A percentile compares a stretch with the other conserved stretches of the same genome.
Conservation (phyloP, 2,113 vertebrate species). For the Saguinus imperator region DNA sequence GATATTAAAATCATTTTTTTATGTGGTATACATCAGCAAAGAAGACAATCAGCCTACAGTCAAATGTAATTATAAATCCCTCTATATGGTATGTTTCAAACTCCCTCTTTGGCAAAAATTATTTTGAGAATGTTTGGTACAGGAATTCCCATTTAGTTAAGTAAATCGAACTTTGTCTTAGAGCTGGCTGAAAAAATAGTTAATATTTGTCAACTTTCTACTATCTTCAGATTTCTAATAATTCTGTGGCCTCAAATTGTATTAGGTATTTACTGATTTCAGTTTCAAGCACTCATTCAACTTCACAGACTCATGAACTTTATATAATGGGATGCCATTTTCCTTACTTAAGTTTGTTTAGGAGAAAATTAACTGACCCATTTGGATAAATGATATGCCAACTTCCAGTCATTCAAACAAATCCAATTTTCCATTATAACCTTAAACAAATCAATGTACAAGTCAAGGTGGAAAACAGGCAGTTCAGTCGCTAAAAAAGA, state of each 20-base stretch:
- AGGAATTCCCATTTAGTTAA: neutral
- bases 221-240: constrained; percentile 44
- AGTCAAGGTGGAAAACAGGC: constrained; percentile 41
- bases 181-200: constrained; percentile 18
- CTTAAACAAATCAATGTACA: constrained; percentile 54
- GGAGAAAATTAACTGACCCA: constrained; percentile 57
- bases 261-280: constrained; percentile 24
- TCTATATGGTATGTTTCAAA: neutral
- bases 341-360: constrained; percentile 46
- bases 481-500: constrained; percentile 43
- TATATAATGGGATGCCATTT: constrained; percentile 43
- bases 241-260: neutral
- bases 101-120: constrained; percentile 15
- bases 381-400: constrained; percentile 38
- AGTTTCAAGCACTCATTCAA: constrained; percentile 50
- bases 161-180: constrained; percentile 37
- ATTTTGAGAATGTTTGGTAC: constrained; percentile 12
- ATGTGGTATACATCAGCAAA: neutral
- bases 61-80: constrained; percentile 32
- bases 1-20: constrained; percentile 4
- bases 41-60: neutral
- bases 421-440: constrained; percentile 53
- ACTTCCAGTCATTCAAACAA: constrained; percentile 63
- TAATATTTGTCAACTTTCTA: constrained; percentile 35
- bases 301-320: constrained; percentile 43